Evolutionary conservation across 2,888 invertebrate genomes (phyloP), one percentile per base, ranked within the genome.

Genomic region (Germaria angustata): DNA sequence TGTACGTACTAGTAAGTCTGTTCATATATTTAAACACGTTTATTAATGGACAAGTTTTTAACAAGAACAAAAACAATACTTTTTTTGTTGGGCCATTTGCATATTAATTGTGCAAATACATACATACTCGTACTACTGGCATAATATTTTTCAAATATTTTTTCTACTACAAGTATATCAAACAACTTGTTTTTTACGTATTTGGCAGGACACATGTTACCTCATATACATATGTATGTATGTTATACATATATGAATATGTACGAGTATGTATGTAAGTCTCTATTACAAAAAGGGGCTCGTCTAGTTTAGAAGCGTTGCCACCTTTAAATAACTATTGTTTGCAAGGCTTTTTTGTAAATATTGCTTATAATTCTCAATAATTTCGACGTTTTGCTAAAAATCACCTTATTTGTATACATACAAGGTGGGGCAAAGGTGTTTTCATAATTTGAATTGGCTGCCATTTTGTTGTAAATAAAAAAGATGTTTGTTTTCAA

Each of bases 151-250:
- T n/a, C n/a, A n/a, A n/a, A n/a, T n/a, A n/a, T n/a, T n/a, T n/a
- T n/a, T n/a, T n/a, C n/a, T n/a, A n/a, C n/a, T n/a, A n/a, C n/a
- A n/a, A 8, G 11, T 20, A 46, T 28, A 28, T 28, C 28, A 28
- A 28, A 28, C 28, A 20, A 11, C 85, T 34, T 82, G 88, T 88
- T 87, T 72, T 22, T 28, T 28, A 32, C 20, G 15, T 53, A 36
- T 73, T 68, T 68, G 46, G 57, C 46, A 57, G 53, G 28, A 36
- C 9, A 66, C 20, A 34, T n/a, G n/a, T n/a, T n/a, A n/a, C n/a
- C n/a, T n/a, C 39, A 28, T 28, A 28, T 28, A 28, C 6, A 36
- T 9, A 24, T 2, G 20, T 46, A 41, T 44, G 3, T 5, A 28
- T 6, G 28, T n/a, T 22, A 7, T 13, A n/a, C 20, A 22, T 34